Evolutionary conservation across 2,797 vertebrate species (phyloP), one percentile per base, ranked within the genome.

Genomic region (Chiroxiphia lanceolata): DNA sequence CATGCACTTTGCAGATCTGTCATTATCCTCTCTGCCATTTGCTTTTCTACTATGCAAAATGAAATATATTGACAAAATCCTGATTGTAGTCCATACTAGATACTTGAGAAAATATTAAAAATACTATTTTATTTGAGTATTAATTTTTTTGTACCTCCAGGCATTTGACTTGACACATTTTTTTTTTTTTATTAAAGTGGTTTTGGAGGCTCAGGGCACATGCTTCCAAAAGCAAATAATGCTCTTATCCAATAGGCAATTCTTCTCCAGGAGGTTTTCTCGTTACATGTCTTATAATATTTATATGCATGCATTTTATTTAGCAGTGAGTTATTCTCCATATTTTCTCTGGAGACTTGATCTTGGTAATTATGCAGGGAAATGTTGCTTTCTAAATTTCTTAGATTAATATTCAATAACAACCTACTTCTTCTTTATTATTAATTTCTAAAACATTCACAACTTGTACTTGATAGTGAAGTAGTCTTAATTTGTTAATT

Each of bases 401-500:
- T 83, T 90, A 70, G 23, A 63, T 72, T 72, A 94, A 87, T 86
- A 82, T 84, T 83, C 38, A 64, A n/a, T 36, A 60, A 19, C 14
- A 80, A 29, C 10, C 25, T 70, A 31, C 20, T 54, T 68, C 0
- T 51, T 72, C 71, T 78, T 47, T 9, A 26, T 42, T 36, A 11
- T 60, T 56, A 53, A 25, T 88, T 90, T 67, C 15, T 63, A 47
- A 85, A 89, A 36, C 7, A 42, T 53, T 89, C 29, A 40, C 42
- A 60, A 34, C 8, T 60, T 80, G 21, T 27, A 31, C 21, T 93
- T 94, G 54, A 87, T 45, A 77, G 13, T 53, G 47, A 79, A 83
- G 12, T 72, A 76, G 18, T 88, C 51, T 64, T 80, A 90, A 83
- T 86, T 88, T 93, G 40, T 72, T 70, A 64, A 65, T 96, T 94